Percentiles rank a stretch among this genome's conserved stretches.
These are phyloP conservation scores for Leuctra nigra DNA, from an alignment of 2,888 invertebrate species.

Conservation along the genomic window DNA sequence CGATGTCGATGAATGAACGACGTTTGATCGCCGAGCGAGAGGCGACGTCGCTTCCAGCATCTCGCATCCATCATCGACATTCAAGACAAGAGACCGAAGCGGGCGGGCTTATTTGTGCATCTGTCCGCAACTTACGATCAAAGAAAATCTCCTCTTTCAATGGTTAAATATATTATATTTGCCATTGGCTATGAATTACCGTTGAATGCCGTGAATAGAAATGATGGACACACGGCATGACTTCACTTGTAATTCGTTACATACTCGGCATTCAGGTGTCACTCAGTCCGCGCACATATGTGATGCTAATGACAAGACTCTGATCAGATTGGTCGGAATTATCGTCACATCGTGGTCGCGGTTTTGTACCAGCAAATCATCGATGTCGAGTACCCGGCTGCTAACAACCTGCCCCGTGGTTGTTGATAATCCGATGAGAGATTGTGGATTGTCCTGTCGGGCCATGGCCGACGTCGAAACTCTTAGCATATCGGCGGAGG, in stretches of 20 bases:
- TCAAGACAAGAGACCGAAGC: conserved; percentile 6
- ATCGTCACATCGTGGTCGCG: too few species aligned
- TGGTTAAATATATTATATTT: too few species aligned
- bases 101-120: conserved; percentile 17
- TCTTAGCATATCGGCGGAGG: background rate
- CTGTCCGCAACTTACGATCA: conserved; percentile 2
- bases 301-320: background rate
- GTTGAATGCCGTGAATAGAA: background rate
- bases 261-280: conserved; percentile 1
- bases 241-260: conserved; percentile 3
- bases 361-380: too few species aligned
- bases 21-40: conserved; percentile 1
- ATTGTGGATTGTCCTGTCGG: conserved; percentile 13
- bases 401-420: background rate
- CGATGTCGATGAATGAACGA: conserved; percentile 10
- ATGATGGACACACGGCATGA: too few species aligned
- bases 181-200: too few species aligned
- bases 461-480: background rate
- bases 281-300: background rate
- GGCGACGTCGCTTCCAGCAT: background rate
- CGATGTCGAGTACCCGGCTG: too few species aligned
- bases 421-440: conserved; percentile 10
- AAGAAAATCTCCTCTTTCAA: too few species aligned
- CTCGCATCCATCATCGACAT: background rate
- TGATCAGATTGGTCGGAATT: background rate